Evolutionary conservation across 2,888 invertebrate genomes (phyloP), one percentile per base, ranked within the genome.

Genomic region (Tachina lurida): DNA sequence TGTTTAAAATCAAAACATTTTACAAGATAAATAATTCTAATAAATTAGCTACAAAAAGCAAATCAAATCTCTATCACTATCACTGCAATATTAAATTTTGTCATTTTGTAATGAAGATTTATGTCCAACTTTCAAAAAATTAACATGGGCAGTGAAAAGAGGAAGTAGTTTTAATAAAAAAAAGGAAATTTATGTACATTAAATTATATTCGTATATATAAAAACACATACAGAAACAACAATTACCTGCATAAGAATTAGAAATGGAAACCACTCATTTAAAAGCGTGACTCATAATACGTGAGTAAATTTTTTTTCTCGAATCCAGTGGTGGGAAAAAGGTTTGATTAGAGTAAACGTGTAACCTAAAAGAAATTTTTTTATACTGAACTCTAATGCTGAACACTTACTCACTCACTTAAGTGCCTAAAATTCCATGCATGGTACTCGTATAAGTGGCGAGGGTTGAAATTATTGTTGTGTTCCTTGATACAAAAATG

Each of bases 51-150:
- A 39, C 8, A 31, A 68, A 15, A 47, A 60, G 12, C 9, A 41
- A 62, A 31, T 15, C 12, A 56, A 77, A 49, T 41, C 31, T 4
- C n/a, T 4, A 31, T 31, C n/a, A 13, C 63, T 31, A 78, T 7
- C 49, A 52, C 43, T 63, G 45, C 47, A 39, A 54, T 39, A 71
- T 71, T 45, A 70, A 68, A 78, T 52, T 70, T 45, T 79, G 79
- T 71, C 78, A 78, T 71, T 62, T 63, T 54, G 45, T 56, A 79
- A 79, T 71, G 63, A 79, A 79, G 71, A 79, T 71, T 79, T 79
- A 79, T 79, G 63, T 39, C 3, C n/a, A 19, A 73, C 56, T 41
- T 13, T 47, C 5, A 47, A 12, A 45, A 65, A 47, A 58, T 31
- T 31, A 31, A 31, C 31, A 31, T 31, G 7, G 1, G 31, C 17